Percentiles rank a stretch among this genome's conserved stretches.
These are phyloP conservation scores for Scortum barcoo DNA, from an alignment of 2,113 vertebrate genomes.

Conservation along the genomic window DNA sequence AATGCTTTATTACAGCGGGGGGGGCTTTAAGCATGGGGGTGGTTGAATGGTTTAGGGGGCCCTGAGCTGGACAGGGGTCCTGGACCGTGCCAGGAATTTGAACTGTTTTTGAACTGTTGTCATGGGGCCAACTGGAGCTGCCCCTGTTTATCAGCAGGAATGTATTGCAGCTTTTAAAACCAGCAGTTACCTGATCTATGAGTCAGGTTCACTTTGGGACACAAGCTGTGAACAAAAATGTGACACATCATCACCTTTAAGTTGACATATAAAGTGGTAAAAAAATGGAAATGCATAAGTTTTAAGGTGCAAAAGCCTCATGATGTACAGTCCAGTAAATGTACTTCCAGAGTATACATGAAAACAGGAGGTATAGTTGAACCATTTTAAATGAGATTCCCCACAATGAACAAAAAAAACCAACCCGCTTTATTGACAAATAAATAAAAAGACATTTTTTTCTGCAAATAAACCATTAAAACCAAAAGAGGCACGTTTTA, in stretches of 20 bases:
- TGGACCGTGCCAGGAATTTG: constrained; percentile 23
- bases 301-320: not conserved
- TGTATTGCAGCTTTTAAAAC: not conserved
- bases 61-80: constrained; percentile 7
- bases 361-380: no score
- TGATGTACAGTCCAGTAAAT: no score
- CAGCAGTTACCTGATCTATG: not conserved
- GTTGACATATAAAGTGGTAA: not conserved
- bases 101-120: not conserved
- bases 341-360: not conserved
- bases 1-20: constrained; percentile 2
- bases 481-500: no score
- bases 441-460: no score
- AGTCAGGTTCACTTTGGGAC: no score
- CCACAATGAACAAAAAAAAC: no score
- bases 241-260: not conserved
- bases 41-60: constrained; percentile 14
- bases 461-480: no score
- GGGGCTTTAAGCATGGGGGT: constrained; percentile 5
- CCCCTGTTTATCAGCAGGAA: not conserved
- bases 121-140: not conserved
- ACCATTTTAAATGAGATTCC: no score
- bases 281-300: not conserved
- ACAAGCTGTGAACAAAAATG: not conserved
- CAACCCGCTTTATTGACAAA: no score